phyloP scores from a whole-genome alignment of 2,888 invertebrate genomes.

The Stomorhina lunata region DNA sequence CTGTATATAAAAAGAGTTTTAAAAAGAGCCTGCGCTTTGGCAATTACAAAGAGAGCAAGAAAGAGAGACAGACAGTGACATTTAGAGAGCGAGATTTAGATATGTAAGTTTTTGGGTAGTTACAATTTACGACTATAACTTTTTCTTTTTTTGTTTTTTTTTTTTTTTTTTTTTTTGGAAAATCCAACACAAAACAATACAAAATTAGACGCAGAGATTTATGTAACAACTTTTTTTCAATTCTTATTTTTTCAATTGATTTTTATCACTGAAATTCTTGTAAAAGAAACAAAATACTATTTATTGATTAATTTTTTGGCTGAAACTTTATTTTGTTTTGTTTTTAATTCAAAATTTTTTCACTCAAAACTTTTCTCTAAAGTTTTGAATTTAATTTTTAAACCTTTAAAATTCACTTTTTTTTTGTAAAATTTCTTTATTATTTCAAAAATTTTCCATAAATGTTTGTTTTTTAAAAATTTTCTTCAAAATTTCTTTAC shows the following conservation, averaged over 20 bases:
- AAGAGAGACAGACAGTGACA: slow-evolving; percentile 2
- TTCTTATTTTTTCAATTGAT: slow-evolving; percentile 11
- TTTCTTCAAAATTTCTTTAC: slow-evolving; percentile 29
- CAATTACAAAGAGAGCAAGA: background rate
- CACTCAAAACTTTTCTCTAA: too few species aligned
- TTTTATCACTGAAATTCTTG: background rate
- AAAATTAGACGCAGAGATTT: slow-evolving; percentile 59
- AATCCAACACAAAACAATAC: slow-evolving; percentile 31
- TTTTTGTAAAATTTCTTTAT: background rate
- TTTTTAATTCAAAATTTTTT: slow-evolving; percentile 5
- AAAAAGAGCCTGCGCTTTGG: slow-evolving; percentile 41
- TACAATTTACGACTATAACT: slow-evolving; percentile 14
- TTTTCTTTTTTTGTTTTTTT: slow-evolving; percentile 36
- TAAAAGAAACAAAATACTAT: background rate
- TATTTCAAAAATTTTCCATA: background rate
- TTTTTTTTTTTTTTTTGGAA: slow-evolving; percentile 28
- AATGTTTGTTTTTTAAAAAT: background rate
- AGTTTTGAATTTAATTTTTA: too few species aligned
- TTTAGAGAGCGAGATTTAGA: slow-evolving; percentile 14
- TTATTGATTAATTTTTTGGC: slow-evolving; percentile 15
- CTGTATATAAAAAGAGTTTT: slow-evolving; percentile 22
- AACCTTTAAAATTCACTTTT: too few species aligned
- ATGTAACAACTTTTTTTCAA: slow-evolving; percentile 52
- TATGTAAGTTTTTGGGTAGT: background rate
- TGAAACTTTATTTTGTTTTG: slow-evolving; percentile 9